These are phyloP conservation scores for Bos indicus DNA, from an alignment of 2,113 vertebrate species.

Conservation along the genomic window DNA sequence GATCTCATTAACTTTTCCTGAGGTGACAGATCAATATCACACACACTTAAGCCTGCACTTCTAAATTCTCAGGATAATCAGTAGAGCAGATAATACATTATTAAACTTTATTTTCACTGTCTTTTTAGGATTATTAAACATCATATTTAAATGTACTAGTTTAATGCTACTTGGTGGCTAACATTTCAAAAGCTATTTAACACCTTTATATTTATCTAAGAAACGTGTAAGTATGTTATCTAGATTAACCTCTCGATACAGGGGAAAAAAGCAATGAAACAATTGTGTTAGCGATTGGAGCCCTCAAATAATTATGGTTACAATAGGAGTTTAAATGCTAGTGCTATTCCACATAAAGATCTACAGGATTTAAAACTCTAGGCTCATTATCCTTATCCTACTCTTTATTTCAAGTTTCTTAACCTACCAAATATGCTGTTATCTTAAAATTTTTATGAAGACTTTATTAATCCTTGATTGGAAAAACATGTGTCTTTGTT, in stretches of 20 bases:
- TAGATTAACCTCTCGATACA: background rate
- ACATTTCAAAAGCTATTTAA: slow-evolving; percentile 18
- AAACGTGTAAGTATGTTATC: background rate
- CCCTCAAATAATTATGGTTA: background rate
- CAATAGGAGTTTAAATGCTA: background rate
- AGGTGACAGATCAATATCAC: slow-evolving; percentile 32
- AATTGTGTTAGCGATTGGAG: background rate
- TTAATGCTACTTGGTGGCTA: slow-evolving; percentile 2
- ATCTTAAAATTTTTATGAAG: background rate
- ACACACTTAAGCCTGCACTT: slow-evolving; percentile 6
- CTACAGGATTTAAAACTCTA: background rate
- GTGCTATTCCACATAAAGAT: background rate
- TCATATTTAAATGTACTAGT: slow-evolving; percentile 32
- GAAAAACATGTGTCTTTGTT: background rate
- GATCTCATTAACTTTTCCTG: slow-evolving; percentile 29
- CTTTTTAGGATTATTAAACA: slow-evolving; percentile 53
- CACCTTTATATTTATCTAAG: background rate
- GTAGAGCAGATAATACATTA: slow-evolving; percentile 23
- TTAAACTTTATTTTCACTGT: slow-evolving; percentile 48
- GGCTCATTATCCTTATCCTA: background rate
- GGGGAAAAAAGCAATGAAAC: background rate
- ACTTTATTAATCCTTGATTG: background rate
- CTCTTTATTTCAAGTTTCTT: background rate
- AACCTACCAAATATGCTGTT: background rate
- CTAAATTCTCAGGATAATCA: slow-evolving; percentile 31